A percentile compares a stretch with the other conserved stretches of the same genome.
phyloP scores from a whole-genome alignment of 2,888 invertebrate genomes.

The Nemotelus nigrinus region DNA sequence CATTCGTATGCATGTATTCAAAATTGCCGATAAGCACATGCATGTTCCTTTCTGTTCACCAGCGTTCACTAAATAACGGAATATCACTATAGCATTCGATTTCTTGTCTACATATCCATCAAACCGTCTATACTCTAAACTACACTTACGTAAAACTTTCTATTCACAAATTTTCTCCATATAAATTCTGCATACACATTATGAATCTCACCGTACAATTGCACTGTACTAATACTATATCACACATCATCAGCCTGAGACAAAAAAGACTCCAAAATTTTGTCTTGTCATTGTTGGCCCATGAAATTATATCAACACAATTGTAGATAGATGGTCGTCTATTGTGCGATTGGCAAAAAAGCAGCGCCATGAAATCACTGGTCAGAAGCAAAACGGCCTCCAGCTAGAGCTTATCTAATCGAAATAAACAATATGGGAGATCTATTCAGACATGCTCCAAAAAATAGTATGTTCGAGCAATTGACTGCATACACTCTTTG shows the following conservation, averaged over 20 bases:
- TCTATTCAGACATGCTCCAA: neutral
- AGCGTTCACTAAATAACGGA: no score
- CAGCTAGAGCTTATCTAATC: conserved; percentile 5
- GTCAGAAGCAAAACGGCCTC: conserved; percentile 3
- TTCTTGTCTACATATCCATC: no score
- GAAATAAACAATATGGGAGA: conserved; percentile 14
- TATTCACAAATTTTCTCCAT: no score
- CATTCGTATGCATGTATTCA: no score
- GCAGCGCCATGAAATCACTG: neutral
- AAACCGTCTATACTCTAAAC: no score
- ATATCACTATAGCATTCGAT: no score
- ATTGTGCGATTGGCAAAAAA: conserved; percentile 3
- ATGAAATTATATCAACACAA: conserved; percentile 12
- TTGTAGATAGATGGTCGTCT: neutral
- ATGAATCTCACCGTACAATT: neutral
- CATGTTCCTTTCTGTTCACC: no score
- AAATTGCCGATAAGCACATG: no score
- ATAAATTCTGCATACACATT: no score
- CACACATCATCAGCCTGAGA: conserved; percentile 15
- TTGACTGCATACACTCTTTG: neutral
- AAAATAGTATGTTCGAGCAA: neutral
- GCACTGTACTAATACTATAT: neutral
- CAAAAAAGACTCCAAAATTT: neutral
- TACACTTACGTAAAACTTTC: no score
- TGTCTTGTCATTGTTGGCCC: conserved; percentile 31